Base-by-base conservation (phyloP, 2,113 vertebrate genomes). In the Cinclus cinclus region DNA sequence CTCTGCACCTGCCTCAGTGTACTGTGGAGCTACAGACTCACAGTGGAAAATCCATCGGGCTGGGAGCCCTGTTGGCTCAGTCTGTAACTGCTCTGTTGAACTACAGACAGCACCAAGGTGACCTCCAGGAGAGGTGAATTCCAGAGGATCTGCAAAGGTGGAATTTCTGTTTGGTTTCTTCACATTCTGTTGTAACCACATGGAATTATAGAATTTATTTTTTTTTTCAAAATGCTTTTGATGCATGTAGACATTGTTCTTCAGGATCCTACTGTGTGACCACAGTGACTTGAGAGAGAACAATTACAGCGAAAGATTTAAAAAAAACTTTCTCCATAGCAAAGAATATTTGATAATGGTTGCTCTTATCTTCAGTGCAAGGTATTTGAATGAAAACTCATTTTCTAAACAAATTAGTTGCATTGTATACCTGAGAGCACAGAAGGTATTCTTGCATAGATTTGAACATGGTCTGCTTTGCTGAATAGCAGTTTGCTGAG, bases 321-420 rank as follows among this genome's bases (percentile, higher is more conserved):
- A 62, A 62, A 62, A 62, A 97, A 98, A 93, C 90, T 95, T 97
- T 95, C 87, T 97, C 87, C 95, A 87, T 97, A 97, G 96, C 94
- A 96, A 96, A 97, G 98, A 98, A 98, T 95, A 97, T 95, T 97
- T 96, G 98, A 98, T 99, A 99, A 99, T 99, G 99, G 99, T 99
- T 99, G 99, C 98, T 98, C 98, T 98, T 98, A 98, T 98, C 98
- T 98, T 98, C 98, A 96, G 81, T 92, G 89, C 68, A 56, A 95
- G 96, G 96, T 95, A 79, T 95, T 95, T 60, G 93, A 89, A 92
- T 56, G 95, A 94, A 68, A 94, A 89, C 83, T 83, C 79, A 56
- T 83, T 92, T 95, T 89, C 87, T 94, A 76, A 94, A 39, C 95
- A 79, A 90, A 12, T 77, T 73, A 95, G 77, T 65, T 90, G 37